phyloP scores from a whole-genome alignment of 2,113 vertebrate genomes.

The Ammospiza nelsoni region DNA sequence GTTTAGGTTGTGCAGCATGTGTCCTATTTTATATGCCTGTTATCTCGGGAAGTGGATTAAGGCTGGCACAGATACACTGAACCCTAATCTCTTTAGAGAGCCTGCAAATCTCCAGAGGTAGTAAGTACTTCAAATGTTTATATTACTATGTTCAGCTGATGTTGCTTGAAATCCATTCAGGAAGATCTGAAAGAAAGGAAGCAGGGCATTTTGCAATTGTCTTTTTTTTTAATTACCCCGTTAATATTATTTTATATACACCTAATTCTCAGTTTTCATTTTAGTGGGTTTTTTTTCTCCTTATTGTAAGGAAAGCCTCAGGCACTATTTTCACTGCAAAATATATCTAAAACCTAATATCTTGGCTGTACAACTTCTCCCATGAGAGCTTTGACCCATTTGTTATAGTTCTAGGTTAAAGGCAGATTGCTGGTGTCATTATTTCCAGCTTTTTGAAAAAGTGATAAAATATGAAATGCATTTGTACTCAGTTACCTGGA shows the following conservation, averaged over 20 bases:
- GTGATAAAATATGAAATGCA: conserved; percentile 5
- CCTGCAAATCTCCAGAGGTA: conserved; percentile 11
- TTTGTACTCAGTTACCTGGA: not conserved
- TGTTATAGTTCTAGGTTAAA: not conserved
- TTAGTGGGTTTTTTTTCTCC: rapidly evolving
- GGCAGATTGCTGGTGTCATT: not conserved
- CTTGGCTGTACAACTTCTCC: not conserved
- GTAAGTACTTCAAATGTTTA: conserved; percentile 1
- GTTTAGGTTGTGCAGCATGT: conserved; percentile 5
- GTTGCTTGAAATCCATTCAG: conserved; percentile 26
- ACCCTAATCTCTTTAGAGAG: not conserved
- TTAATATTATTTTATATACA: not conserved
- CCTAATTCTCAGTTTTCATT: not conserved
- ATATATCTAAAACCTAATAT: not conserved
- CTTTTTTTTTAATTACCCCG: not conserved
- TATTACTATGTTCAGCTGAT: not conserved
- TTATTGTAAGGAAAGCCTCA: not conserved
- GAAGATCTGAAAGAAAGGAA: not conserved
- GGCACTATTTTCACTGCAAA: not conserved
- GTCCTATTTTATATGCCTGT: conserved; percentile 18
- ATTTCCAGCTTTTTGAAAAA: conserved; percentile 16
- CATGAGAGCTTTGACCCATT: not conserved
- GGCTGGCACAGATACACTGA: not conserved
- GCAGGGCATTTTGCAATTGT: not conserved
- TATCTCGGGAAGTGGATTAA: conserved; percentile 18